A percentile compares a stretch with the other conserved stretches of the same genome.
These are phyloP conservation scores for Andrena minutula DNA, from an alignment of 2,888 invertebrate species.

Conservation along the genomic window DNA sequence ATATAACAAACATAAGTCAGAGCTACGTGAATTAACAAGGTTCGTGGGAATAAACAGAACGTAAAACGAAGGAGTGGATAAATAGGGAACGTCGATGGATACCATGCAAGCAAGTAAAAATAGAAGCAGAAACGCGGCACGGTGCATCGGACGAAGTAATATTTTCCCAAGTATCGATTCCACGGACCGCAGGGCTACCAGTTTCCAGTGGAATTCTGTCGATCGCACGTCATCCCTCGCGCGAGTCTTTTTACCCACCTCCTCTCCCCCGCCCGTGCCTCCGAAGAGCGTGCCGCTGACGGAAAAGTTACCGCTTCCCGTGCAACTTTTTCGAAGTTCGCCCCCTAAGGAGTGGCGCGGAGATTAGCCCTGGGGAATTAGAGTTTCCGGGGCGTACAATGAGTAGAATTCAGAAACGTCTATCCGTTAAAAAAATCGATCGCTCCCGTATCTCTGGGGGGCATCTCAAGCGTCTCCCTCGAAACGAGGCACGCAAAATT, in stretches of 20 bases:
- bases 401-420: conserved; percentile 70
- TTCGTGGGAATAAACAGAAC: neutral
- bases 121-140: conserved; percentile 36
- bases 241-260: conserved; percentile 62
- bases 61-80: conserved; percentile 1
- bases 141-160: conserved; percentile 48
- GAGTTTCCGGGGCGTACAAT: conserved; percentile 69
- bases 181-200: conserved; percentile 45
- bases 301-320: conserved; percentile 69
- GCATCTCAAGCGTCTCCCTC: neutral
- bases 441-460: conserved; percentile 12
- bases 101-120: conserved; percentile 15
- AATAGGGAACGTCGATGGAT: conserved; percentile 22
- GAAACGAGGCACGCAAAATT: neutral
- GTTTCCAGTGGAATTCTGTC: conserved; percentile 64
- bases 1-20: neutral
- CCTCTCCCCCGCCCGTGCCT: conserved; percentile 20
- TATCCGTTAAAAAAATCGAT: conserved; percentile 62
- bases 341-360: conserved; percentile 56
- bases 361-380: conserved; percentile 74
- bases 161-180: conserved; percentile 69
- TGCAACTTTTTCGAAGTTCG: conserved; percentile 72
- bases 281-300: conserved; percentile 70
- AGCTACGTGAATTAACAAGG: conserved; percentile 11
- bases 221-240: conserved; percentile 68